Conservation (phyloP, 30 jellyfish, hydroid and myxozoan genomes). For the Turritopsis rubra region DNA sequence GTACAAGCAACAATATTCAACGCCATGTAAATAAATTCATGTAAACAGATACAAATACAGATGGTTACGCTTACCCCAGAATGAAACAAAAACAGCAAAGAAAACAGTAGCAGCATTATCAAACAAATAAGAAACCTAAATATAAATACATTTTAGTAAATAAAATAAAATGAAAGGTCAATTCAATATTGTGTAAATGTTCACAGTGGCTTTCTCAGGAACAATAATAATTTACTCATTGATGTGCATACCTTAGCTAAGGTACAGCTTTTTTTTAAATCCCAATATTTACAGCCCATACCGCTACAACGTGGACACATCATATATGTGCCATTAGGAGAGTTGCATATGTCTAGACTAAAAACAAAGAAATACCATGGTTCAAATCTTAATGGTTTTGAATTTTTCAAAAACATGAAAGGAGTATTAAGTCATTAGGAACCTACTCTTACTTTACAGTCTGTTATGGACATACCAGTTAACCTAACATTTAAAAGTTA, state of each 20-base stretch:
- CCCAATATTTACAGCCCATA: conserved; percentile 96
- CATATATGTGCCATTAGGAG: conserved; percentile 69
- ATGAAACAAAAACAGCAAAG: conserved; percentile 95
- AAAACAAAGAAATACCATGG: not conserved
- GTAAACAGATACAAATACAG: too few relatives aligned
- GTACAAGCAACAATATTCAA: too few relatives aligned
- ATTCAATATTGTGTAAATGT: not conserved
- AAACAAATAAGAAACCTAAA: conserved; percentile 85
- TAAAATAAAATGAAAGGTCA: not conserved
- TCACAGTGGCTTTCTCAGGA: too few relatives aligned
- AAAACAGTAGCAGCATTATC: conserved; percentile 98
- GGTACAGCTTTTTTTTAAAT: conserved; percentile 85
- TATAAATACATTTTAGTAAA: not conserved
- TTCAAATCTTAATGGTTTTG: too few relatives aligned
- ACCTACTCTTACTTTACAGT: too few relatives aligned
- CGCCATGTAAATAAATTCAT: too few relatives aligned
- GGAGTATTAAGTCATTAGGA: too few relatives aligned
- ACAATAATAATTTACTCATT: too few relatives aligned
- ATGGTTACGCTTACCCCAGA: conserved; percentile 81
- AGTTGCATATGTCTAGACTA: conserved; percentile 77
- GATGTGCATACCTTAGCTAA: conserved; percentile 70
- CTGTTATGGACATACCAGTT: too few relatives aligned
- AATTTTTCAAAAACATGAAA: too few relatives aligned
- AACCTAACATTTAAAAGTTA: too few relatives aligned
- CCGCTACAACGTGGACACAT: conserved; percentile 96